These are phyloP conservation scores for Macropus fuliginosus DNA, from an alignment of 2,797 vertebrate species.

Conservation along the genomic window DNA sequence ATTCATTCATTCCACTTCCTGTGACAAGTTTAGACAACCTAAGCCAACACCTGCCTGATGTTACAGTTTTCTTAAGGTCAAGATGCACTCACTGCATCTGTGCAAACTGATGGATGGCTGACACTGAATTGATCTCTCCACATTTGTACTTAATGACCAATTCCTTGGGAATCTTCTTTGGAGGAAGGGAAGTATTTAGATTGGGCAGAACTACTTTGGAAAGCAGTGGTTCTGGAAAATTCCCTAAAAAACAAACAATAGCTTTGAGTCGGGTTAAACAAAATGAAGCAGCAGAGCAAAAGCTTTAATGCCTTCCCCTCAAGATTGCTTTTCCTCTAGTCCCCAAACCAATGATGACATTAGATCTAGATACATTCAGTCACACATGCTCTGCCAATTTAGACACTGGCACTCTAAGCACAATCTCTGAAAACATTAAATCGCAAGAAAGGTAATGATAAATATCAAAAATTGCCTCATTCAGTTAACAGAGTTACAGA, in stretches of 20 bases:
- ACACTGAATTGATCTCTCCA: conserved; percentile 88
- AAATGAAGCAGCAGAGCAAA: neutral
- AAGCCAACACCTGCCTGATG: conserved; percentile 84
- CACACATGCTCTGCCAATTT: neutral
- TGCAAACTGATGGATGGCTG: conserved; percentile 90
- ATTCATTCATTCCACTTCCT: neutral
- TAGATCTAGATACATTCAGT: neutral
- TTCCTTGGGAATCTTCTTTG: conserved; percentile 77
- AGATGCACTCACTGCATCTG: conserved; percentile 86
- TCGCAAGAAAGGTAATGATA: neutral
- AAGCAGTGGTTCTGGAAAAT: conserved; percentile 75
- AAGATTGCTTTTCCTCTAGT: neutral
- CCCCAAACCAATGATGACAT: neutral
- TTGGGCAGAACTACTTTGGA: conserved; percentile 61
- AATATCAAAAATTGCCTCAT: neutral
- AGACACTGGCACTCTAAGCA: neutral
- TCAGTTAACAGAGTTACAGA: neutral
- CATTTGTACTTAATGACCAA: conserved; percentile 87
- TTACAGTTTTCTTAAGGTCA: conserved; percentile 92
- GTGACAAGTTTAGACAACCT: neutral
- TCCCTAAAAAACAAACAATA: conserved; percentile 73
- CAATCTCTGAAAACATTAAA: neutral
- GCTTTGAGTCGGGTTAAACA: conserved; percentile 28
- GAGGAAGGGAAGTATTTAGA: conserved; percentile 61
- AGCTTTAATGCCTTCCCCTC: neutral